Conservation (phyloP, 2,888 invertebrate species). For the Cordilura impudica region DNA sequence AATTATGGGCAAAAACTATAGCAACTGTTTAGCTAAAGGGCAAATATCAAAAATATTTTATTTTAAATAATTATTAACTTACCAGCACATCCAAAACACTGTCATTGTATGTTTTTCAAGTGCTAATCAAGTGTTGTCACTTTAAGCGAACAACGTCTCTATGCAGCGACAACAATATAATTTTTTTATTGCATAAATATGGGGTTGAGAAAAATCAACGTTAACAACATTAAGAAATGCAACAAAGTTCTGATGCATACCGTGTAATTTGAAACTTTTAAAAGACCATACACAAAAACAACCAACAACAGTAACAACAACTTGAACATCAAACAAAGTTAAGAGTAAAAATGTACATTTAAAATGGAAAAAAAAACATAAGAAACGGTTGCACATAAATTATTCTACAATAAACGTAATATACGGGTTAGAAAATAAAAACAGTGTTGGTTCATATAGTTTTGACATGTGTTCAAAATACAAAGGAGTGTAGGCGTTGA, state of each 20-base stretch:
- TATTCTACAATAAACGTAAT: too few species aligned
- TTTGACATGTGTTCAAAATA: background rate
- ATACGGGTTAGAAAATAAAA: conserved; percentile 27
- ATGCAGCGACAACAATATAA: background rate
- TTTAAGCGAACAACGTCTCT: conserved; percentile 4
- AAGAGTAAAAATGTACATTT: conserved; percentile 42
- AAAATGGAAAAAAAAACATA: background rate
- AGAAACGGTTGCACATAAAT: background rate
- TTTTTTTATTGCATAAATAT: conserved; percentile 22
- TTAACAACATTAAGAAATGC: conserved; percentile 21
- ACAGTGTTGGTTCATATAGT: background rate
- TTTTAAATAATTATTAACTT: conserved; percentile 39
- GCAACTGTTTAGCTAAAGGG: background rate
- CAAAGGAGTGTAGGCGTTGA: conserved; percentile 49
- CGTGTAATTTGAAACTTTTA: background rate
- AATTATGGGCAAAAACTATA: too few species aligned
- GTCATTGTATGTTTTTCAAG: conserved; percentile 29
- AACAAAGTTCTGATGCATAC: conserved; percentile 44
- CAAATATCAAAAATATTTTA: background rate
- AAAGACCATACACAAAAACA: background rate
- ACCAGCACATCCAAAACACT: conserved; percentile 30
- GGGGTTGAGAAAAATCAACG: conserved; percentile 16
- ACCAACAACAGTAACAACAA: background rate
- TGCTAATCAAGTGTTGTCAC: conserved; percentile 17
- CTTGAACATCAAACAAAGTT: conserved; percentile 31